Percentiles rank a stretch among this genome's conserved stretches.
These are phyloP conservation scores for Alligator mississippiensis DNA, from an alignment of 2,113 vertebrate genomes.

Conservation along the genomic window DNA sequence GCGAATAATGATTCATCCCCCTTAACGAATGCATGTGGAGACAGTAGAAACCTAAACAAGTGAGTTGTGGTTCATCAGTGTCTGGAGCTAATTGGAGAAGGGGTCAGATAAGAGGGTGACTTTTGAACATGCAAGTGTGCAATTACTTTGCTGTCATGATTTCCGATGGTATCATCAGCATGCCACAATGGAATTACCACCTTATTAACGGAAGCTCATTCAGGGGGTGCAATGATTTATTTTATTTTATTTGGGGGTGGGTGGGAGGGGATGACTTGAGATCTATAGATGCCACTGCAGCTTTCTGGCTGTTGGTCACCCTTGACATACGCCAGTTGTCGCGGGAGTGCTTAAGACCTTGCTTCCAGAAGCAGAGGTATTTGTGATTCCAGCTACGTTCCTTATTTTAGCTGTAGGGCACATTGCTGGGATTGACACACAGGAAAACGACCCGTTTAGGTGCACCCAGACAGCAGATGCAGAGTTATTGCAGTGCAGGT, in stretches of 20 bases:
- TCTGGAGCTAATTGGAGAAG: constrained; percentile 13
- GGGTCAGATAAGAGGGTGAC: not conserved
- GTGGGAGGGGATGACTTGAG: not conserved
- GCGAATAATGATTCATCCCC: not conserved
- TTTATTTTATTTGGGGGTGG: too few species aligned
- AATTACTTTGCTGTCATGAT: not conserved
- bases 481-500: not conserved
- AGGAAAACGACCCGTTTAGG: fast-evolving
- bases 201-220: fast-evolving
- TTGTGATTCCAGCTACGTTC: not conserved
- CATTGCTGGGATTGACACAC: not conserved
- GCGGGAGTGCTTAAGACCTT: fast-evolving
- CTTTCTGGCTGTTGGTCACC: fast-evolving
- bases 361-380: fast-evolving
- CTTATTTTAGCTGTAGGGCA: fast-evolving
- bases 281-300: fast-evolving
- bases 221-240: not conserved
- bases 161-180: not conserved
- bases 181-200: not conserved
- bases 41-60: not conserved
- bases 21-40: not conserved
- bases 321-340: fast-evolving
- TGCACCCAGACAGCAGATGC: not conserved
- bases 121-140: not conserved
- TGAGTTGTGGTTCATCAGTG: fast-evolving